Percentiles rank a stretch among this genome's conserved stretches.
Conservation (phyloP, 2,888 invertebrate species). For the Watsonalla cultraria region DNA sequence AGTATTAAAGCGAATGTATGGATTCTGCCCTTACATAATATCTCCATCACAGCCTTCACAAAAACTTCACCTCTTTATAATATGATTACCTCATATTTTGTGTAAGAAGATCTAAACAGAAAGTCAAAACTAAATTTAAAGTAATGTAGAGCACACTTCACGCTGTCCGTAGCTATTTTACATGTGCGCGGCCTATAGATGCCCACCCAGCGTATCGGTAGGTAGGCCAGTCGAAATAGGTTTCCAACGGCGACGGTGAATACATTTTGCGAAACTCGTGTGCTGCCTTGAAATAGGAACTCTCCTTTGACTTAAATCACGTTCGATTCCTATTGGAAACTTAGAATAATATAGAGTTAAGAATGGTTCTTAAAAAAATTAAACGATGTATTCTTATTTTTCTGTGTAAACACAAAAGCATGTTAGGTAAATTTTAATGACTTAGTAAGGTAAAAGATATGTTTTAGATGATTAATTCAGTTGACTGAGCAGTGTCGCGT, state of each 20-base stretch:
- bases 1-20: too few species aligned
- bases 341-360: neutral
- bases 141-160: slow-evolving; percentile 53
- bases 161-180: slow-evolving; percentile 62
- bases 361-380: neutral
- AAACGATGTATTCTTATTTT: too few species aligned
- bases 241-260: slow-evolving; percentile 66
- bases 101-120: neutral
- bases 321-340: slow-evolving; percentile 31
- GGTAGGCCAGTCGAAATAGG: slow-evolving; percentile 71
- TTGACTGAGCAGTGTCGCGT: too few species aligned
- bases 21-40: too few species aligned
- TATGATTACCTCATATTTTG: too few species aligned
- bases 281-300: slow-evolving; percentile 53
- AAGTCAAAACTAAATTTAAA: slow-evolving; percentile 10
- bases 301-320: slow-evolving; percentile 48
- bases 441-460: too few species aligned
- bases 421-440: too few species aligned
- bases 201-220: slow-evolving; percentile 70
- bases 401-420: too few species aligned
- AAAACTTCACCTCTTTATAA: too few species aligned
- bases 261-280: slow-evolving; percentile 64
- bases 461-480: too few species aligned
- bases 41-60: too few species aligned
- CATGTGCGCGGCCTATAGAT: slow-evolving; percentile 75